Percentiles rank a stretch among this genome's conserved stretches.
phyloP scores from a whole-genome alignment of 2,797 vertebrate genomes.

The Fratercula arctica region DNA sequence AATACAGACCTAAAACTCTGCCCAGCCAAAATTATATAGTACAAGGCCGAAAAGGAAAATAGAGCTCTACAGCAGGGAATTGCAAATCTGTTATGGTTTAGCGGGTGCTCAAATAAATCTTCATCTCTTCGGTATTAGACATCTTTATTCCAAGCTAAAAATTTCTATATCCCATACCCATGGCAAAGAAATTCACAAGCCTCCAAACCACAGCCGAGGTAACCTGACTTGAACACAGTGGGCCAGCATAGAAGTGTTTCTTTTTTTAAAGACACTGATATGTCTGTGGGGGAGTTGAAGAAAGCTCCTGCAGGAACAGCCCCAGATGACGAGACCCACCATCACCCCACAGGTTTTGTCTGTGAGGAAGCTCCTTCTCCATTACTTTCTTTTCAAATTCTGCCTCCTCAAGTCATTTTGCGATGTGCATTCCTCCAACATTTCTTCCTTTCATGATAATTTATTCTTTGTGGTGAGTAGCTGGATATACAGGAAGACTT shows the following conservation, averaged over 20 bases:
- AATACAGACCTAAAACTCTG: slow-evolving; percentile 18
- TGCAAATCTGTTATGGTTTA: slow-evolving; percentile 27
- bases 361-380: background rate
- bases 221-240: background rate
- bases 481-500: background rate
- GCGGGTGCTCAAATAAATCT: background rate
- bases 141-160: slow-evolving; percentile 4
- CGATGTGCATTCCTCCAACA: background rate
- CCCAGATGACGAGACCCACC: background rate
- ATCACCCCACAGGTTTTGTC: background rate
- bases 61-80: slow-evolving; percentile 21
- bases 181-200: background rate
- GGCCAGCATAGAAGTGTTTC: background rate
- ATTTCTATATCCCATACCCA: background rate
- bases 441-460: background rate
- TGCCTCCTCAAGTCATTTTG: background rate
- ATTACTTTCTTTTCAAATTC: background rate
- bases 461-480: background rate
- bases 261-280: background rate
- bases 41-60: background rate
- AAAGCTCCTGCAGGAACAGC: background rate
- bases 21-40: background rate
- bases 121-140: background rate
- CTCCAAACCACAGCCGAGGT: background rate
- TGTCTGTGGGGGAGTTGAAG: background rate